Evolutionary conservation across 2,888 invertebrate genomes (phyloP).

Genomic region (Dicycla oo): DNA sequence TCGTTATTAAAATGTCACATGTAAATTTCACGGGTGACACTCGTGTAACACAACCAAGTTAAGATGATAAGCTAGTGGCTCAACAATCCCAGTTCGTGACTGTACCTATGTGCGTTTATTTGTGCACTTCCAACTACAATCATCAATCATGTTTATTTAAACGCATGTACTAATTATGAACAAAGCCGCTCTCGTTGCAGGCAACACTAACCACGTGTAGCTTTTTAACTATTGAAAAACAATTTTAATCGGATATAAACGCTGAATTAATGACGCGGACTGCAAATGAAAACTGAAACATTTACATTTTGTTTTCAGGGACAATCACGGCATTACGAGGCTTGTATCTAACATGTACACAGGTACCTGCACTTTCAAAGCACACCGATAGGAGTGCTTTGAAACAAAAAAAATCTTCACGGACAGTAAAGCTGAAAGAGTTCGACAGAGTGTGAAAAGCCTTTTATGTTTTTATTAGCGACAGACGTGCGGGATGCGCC

Average conservation of each 20-base stretch:
- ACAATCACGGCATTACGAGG: not conserved
- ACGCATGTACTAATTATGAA: constrained; percentile 10
- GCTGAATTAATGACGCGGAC: constrained; percentile 12
- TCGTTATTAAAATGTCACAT: no score
- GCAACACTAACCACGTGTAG: not conserved
- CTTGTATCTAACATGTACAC: not conserved
- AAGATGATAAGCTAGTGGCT: no score
- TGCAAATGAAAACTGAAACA: constrained; percentile 9
- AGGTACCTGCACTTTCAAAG: no score
- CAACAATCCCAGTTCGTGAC: no score
- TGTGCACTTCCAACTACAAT: constrained; percentile 9
- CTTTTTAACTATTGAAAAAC: constrained; percentile 30
- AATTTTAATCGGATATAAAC: constrained; percentile 33
- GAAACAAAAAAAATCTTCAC: not conserved
- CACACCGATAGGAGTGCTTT: not conserved
- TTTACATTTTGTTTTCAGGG: constrained; percentile 22
- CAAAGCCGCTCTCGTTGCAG: not conserved
- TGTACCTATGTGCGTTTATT: no score
- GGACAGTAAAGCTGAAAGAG: not conserved
- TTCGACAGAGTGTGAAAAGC: constrained; percentile 15
- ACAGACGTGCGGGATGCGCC: constrained; percentile 10
- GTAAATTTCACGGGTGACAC: no score
- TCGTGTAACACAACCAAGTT: no score
- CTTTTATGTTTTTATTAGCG: constrained; percentile 43
- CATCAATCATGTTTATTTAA: constrained; percentile 33